Evolutionary conservation across 2,888 invertebrate species (phyloP), one percentile per base, ranked within the genome.

Genomic region (Leucoptera coffeella): DNA sequence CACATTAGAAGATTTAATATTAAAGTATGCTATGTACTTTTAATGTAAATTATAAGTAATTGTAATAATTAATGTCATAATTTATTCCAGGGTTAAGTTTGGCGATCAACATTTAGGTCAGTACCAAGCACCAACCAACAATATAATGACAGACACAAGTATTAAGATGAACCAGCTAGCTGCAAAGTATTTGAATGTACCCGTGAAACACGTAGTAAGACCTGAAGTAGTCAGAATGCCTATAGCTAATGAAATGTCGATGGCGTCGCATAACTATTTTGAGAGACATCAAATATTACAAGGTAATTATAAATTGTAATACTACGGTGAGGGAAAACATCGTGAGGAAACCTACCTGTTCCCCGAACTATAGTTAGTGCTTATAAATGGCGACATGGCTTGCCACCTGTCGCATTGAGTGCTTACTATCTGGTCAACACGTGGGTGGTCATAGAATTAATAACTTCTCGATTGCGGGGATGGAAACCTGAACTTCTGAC

Each of bases 231-330:
- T 14, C n/a, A 14, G 4, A 8, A 6, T 7, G 9, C 6, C 6
- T 17, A 6, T 9, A 7, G 17, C 9, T 7, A 17, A 17, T 13
- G 82, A 83, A 37, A 75, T 82, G 69, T 82, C 82, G 3, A 72
- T 81, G 38, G 81, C 81, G n/a, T 82, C 82, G 7, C 69, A 79
- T 42, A 77, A 80, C 39, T 82, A 83, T 46, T 75, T 83, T 73
- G 77, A 81, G 43, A 74, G 75, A 39, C 82, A 82, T 49, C 77
- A 78, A 42, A 47, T 82, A 30, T 41, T 76, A 31, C 64, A 72
- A 42, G 73, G 74, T 67, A 37, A 27, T n/a, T n/a, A n/a, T n/a
- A n/a, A n/a, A n/a, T n/a, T n/a, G n/a, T n/a, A n/a, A n/a, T n/a
- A n/a, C n/a, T n/a, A n/a, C n/a, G n/a, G n/a, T n/a, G n/a, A n/a